phyloP scores from a whole-genome alignment of 2,113 vertebrate species.

The Antigone vipio region DNA sequence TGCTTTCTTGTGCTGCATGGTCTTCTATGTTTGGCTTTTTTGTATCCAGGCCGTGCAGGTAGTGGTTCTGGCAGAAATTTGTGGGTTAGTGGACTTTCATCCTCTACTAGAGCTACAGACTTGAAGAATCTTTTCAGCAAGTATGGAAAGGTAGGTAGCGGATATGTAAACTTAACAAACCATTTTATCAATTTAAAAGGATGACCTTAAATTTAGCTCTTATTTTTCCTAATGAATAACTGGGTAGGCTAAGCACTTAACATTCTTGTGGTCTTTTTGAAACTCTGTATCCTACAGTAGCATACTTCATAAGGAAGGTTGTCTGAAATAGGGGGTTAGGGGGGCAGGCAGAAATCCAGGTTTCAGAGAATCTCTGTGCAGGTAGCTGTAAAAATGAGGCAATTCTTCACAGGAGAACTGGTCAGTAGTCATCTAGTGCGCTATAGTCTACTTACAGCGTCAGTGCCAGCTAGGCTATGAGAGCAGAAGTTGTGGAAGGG shows the following conservation, averaged over 20 bases:
- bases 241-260: neutral
- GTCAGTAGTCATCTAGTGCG: rapidly evolving
- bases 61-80: slow-evolving; percentile 83
- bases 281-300: neutral
- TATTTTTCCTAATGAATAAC: neutral
- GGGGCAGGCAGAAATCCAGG: neutral
- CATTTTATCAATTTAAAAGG: neutral
- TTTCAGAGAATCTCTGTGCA: neutral
- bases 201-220: neutral
- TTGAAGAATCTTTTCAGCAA: slow-evolving; percentile 97
- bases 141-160: slow-evolving; percentile 86
- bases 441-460: neutral
- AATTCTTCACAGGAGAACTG: neutral
- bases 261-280: neutral
- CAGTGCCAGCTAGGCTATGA: neutral
- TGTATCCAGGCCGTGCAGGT: slow-evolving; percentile 61
- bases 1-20: neutral
- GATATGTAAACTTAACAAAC: neutral
- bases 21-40: neutral
- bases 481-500: neutral
- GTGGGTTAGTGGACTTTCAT: slow-evolving; percentile 96
- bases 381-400: neutral
- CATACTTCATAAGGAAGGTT: neutral
- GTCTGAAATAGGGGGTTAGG: neutral
- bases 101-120: slow-evolving; percentile 94